Evolutionary conservation across 2,888 invertebrate species (phyloP).

Genomic region (Blera fallax): DNA sequence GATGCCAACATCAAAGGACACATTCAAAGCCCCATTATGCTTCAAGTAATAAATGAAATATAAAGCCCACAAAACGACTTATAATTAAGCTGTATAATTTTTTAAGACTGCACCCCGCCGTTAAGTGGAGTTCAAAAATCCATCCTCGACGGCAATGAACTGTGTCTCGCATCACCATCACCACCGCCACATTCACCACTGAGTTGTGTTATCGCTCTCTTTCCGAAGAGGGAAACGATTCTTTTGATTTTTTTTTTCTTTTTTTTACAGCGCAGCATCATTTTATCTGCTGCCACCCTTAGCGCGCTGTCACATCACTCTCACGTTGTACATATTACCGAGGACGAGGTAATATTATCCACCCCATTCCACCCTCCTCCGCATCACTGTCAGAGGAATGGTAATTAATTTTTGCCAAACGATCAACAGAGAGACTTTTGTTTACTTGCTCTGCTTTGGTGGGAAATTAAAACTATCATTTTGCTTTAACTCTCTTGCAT

Average conservation of each 20-base stretch:
- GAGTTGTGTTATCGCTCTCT: constrained; percentile 5
- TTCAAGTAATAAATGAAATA: constrained; percentile 48
- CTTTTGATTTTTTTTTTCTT: constrained; percentile 26
- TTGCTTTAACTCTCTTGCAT: background rate
- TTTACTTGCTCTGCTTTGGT: constrained; percentile 46
- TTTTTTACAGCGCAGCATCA: constrained; percentile 22
- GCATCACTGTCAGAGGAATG: constrained; percentile 60
- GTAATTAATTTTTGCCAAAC: constrained; percentile 69
- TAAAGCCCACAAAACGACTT: constrained; percentile 34
- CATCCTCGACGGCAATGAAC: constrained; percentile 50
- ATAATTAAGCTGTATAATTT: constrained; percentile 57
- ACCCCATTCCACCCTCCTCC: background rate
- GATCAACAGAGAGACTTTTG: constrained; percentile 62
- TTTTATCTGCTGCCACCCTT: constrained; percentile 21
- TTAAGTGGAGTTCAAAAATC: constrained; percentile 54
- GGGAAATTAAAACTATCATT: constrained; percentile 24
- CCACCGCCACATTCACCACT: background rate
- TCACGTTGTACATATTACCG: constrained; percentile 38
- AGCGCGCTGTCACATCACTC: constrained; percentile 43
- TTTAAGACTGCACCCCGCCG: constrained; percentile 1
- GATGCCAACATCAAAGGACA: constrained; percentile 13
- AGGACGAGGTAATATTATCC: background rate
- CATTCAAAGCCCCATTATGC: constrained; percentile 39
- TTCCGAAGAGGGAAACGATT: constrained; percentile 25
- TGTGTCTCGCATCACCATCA: constrained; percentile 10